Base-by-base conservation (phyloP, 2,797 vertebrate species). In the Spea hammondii region DNA sequence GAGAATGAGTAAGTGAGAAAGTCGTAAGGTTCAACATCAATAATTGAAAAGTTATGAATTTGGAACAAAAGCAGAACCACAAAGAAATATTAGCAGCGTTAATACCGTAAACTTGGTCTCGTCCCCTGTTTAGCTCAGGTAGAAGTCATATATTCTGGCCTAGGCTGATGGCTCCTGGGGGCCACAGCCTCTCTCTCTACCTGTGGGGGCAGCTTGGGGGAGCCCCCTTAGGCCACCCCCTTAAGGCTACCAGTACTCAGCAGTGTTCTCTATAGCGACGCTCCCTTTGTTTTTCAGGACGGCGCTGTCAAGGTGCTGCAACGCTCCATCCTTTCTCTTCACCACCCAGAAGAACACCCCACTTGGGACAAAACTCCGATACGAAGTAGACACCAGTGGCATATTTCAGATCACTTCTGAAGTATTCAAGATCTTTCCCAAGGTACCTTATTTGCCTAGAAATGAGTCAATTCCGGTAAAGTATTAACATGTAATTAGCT, bases 271-370 rank as follows among this genome's bases (percentile, higher is more conserved):
- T 32, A 32, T 32, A 32, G 32, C 32, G 32, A 3, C 32, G 32
- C 32, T 32, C 68, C 6, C 66, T 75, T 78, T 67, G 1, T 51
- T 51, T 10, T 48, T 8, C 84, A 95, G 94, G 90, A 94, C 95
- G 85, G 93, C 95, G 82, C 88, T 99, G 84, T 95, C 95, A 0
- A 94, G 95, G 78, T 99, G 98, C 88, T 99, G 98, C 88, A 99
- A 99, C 0, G 98, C 98, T 17, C 97, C 97, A 0, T 93, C 95
- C 72, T 98, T 96, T 88, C 90, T 99, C 80, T 98, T 99, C 87
- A 99, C 97, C 83, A 98, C 98, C 12, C 97, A 97, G 93, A 97
- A 94, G 86, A 99, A 99, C 85, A 98, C 97, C 0, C 97, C 98
- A 4, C 87, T 96, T 75, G 95, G 95, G 59, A 95, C 94, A 4